Percentiles rank a stretch among this genome's conserved stretches.
These are phyloP conservation scores for Chloroceryle inda DNA, from an alignment of 2,797 vertebrate species.

Conservation along the genomic window DNA sequence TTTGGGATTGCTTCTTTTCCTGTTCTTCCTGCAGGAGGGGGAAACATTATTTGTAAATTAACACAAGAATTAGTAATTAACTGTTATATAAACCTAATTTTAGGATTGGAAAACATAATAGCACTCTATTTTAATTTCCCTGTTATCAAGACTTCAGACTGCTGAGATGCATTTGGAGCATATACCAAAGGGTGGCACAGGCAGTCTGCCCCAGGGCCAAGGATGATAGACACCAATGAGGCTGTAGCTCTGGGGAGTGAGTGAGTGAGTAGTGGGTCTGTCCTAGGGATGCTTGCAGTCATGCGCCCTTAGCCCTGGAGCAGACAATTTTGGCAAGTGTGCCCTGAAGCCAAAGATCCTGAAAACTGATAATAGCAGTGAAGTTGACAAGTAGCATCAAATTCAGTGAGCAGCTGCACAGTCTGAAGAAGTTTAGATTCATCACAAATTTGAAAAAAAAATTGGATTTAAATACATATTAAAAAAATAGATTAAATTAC, in stretches of 20 bases:
- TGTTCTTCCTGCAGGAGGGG: background rate
- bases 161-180: background rate
- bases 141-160: background rate
- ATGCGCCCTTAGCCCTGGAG: background rate
- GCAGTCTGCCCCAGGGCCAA: background rate
- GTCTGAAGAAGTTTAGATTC: slow-evolving; percentile 3
- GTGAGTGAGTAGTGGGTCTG: background rate
- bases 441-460: background rate
- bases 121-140: background rate
- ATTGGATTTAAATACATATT: slow-evolving; percentile 26
- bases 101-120: background rate
- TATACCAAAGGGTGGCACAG: background rate
- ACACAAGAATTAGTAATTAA: background rate
- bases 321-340: background rate
- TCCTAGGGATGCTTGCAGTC: background rate
- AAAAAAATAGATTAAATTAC: background rate
- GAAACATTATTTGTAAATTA: slow-evolving; percentile 26
- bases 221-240: background rate
- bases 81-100: slow-evolving; percentile 26
- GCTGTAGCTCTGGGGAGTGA: background rate
- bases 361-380: background rate
- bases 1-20: background rate
- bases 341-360: slow-evolving; percentile 20
- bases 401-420: background rate
- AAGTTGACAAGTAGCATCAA: slow-evolving; percentile 20